Evolutionary conservation across 92 coral and sea anemone species (phyloP).

Genomic region (Siderastrea radians): DNA sequence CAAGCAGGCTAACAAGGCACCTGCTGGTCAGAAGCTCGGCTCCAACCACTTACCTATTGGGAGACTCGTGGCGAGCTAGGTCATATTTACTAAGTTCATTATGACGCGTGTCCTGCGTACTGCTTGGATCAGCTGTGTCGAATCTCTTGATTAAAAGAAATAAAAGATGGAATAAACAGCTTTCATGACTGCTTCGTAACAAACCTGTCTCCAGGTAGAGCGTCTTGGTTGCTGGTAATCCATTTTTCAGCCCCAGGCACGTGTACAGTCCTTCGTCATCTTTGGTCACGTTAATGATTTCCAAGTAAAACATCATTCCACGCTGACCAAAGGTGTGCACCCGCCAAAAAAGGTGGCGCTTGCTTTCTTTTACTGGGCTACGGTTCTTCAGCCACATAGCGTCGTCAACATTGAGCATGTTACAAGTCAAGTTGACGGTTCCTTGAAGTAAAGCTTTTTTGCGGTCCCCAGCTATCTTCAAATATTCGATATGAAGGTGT

Average conservation of each 20-base stretch:
- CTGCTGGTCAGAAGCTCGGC: too few relatives aligned
- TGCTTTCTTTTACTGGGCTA: background rate
- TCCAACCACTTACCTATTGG: too few relatives aligned
- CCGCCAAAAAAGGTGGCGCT: background rate
- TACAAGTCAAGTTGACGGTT: constrained; percentile 15
- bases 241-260: background rate
- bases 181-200: background rate
- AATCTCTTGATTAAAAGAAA: too few relatives aligned
- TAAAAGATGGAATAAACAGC: too few relatives aligned
- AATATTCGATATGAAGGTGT: background rate
- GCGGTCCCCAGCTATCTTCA: constrained; percentile 22
- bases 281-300: constrained; percentile 33
- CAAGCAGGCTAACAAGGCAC: too few relatives aligned
- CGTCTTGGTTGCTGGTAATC: background rate
- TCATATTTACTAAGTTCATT: too few relatives aligned
- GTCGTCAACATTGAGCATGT: background rate
- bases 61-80: too few relatives aligned
- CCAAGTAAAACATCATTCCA: constrained; percentile 4
- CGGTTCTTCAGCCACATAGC: constrained; percentile 1
- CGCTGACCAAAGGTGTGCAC: background rate
- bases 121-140: too few relatives aligned
- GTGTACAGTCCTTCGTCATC: constrained; percentile 37
- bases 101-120: too few relatives aligned
- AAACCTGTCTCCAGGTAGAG: constrained; percentile 33
- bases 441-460: constrained; percentile 34